Evolutionary conservation across 2,888 invertebrate species (phyloP).

Genomic region (Escarpia spicata): DNA sequence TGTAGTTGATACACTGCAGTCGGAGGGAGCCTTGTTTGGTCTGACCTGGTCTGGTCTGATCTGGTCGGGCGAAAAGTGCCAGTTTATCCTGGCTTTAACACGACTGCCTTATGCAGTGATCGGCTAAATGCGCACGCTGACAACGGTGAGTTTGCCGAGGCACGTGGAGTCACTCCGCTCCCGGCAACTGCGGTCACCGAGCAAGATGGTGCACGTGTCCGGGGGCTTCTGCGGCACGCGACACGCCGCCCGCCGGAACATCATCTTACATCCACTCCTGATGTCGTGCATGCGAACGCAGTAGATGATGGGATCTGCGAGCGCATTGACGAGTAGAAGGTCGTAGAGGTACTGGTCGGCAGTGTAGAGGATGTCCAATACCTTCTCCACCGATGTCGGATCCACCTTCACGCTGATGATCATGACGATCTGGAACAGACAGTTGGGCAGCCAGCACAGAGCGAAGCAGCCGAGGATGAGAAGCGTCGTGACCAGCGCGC

Average conservation of each 20-base stretch:
- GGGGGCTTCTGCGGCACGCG: slow-evolving; percentile 7
- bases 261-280: not conserved
- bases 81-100: too few relatives aligned
- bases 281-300: slow-evolving; percentile 25
- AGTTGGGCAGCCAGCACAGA: slow-evolving; percentile 31
- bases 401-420: slow-evolving; percentile 17
- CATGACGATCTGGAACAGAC: slow-evolving; percentile 24
- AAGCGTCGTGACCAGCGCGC: slow-evolving; percentile 32
- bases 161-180: not conserved
- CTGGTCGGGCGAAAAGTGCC: too few relatives aligned
- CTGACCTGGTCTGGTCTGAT: too few relatives aligned
- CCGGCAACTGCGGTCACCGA: not conserved
- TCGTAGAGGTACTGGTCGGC: slow-evolving; percentile 25
- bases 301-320: slow-evolving; percentile 33
- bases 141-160: not conserved
- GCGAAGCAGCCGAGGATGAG: slow-evolving; percentile 32
- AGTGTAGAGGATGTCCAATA: not conserved
- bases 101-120: too few relatives aligned
- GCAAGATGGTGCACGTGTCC: not conserved
- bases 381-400: not conserved
- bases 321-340: slow-evolving; percentile 27
- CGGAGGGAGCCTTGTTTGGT: too few relatives aligned
- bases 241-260: slow-evolving; percentile 19
- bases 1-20: too few relatives aligned
- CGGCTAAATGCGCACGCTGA: not conserved